These are phyloP conservation scores for Drosophila littoralis DNA, from an alignment of 1,140 invertebrate species.

Conservation along the genomic window DNA sequence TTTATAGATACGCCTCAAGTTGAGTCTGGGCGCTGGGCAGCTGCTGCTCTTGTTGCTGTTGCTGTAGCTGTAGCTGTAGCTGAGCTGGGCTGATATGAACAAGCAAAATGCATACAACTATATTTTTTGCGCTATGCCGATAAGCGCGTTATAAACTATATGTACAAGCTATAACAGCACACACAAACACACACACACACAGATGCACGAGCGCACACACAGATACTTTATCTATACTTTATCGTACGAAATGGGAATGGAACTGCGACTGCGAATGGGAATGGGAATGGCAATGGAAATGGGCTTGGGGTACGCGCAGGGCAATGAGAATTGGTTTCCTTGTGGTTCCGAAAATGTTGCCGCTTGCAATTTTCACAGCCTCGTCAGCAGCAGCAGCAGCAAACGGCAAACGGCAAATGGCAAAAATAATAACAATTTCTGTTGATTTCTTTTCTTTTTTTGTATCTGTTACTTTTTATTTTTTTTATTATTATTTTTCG, in stretches of 20 bases:
- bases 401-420: constrained; percentile 8
- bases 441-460: constrained; percentile 34
- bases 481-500: constrained; percentile 22
- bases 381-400: constrained; percentile 39
- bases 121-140: constrained; percentile 58
- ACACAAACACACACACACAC: constrained; percentile 4
- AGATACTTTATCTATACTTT: constrained; percentile 73
- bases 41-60: constrained; percentile 3
- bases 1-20: constrained; percentile 51
- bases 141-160: constrained; percentile 55
- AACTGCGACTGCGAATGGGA: constrained; percentile 33
- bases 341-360: constrained; percentile 48
- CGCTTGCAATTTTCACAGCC: constrained; percentile 59
- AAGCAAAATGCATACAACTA: constrained; percentile 71
- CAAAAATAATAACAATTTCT: constrained; percentile 56
- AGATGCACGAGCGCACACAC: constrained; percentile 17
- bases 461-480: constrained; percentile 21
- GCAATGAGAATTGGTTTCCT: constrained; percentile 55
- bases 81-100: constrained; percentile 44
- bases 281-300: constrained; percentile 24
- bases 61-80: constrained; percentile 12
- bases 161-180: constrained; percentile 12
- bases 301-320: constrained; percentile 3
- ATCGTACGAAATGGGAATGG: constrained; percentile 52
- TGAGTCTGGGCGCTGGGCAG: constrained; percentile 4